Evolutionary conservation across 2,888 invertebrate species (phyloP).

Genomic region (Drosophila niveifrons): DNA sequence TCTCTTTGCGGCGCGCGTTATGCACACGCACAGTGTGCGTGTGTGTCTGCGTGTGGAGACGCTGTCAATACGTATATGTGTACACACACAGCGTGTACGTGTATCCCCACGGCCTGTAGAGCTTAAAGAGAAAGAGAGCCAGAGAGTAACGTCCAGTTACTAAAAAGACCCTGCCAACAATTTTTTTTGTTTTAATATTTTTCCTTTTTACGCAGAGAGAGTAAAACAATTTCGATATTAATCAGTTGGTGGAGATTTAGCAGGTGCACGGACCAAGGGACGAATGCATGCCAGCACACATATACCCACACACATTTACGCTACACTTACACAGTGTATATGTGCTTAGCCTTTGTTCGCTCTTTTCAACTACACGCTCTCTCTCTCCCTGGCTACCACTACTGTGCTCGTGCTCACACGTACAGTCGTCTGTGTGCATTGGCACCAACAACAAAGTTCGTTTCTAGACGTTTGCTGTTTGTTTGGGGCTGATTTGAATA

Average conservation of each 20-base stretch:
- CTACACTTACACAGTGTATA: constrained; percentile 42
- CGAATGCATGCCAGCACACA: constrained; percentile 7
- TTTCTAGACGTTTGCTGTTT: constrained; percentile 32
- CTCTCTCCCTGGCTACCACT: constrained; percentile 22
- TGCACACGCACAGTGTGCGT: constrained; percentile 76
- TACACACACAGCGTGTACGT: constrained; percentile 25
- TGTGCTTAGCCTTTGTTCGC: constrained; percentile 43
- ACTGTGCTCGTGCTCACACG: constrained; percentile 13
- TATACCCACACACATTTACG: constrained; percentile 16
- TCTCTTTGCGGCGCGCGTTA: constrained; percentile 65
- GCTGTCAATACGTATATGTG: constrained; percentile 6
- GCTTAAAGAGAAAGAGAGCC: constrained; percentile 39
- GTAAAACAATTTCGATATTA: constrained; percentile 30
- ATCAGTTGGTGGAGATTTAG: constrained; percentile 18
- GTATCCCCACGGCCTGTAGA: constrained; percentile 26
- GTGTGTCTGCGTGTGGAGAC: constrained; percentile 38
- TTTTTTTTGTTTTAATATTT: not conserved
- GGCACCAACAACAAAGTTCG: constrained; percentile 34
- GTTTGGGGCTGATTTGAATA: constrained; percentile 77
- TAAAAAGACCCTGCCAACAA: not conserved
- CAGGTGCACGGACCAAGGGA: constrained; percentile 29
- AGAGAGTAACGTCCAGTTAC: constrained; percentile 3
- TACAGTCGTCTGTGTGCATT: constrained; percentile 16
- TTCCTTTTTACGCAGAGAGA: not conserved
- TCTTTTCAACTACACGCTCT: constrained; percentile 30